phyloP scores from a whole-genome alignment of 2,888 invertebrate genomes.

The Mythimna lalbum region DNA sequence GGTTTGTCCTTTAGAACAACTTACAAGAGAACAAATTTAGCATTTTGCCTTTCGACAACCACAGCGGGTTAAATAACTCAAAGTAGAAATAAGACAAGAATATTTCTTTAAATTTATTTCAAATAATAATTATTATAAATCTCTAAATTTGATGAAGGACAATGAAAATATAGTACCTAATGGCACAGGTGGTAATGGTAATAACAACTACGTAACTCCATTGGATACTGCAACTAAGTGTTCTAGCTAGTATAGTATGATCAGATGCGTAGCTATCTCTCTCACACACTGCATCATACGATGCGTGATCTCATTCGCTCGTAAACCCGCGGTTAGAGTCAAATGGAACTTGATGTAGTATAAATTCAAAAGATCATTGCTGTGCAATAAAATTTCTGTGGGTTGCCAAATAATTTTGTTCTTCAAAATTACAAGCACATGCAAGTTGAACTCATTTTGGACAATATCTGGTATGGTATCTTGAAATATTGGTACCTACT shows the following conservation, averaged over 20 bases:
- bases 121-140: not conserved
- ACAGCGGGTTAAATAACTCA: not conserved
- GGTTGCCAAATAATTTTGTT: constrained; percentile 19
- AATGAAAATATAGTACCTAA: not conserved
- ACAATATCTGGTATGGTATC: not conserved
- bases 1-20: not conserved
- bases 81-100: not conserved
- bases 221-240: not conserved
- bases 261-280: constrained; percentile 39
- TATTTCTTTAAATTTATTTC: not conserved
- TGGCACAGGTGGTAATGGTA: not conserved
- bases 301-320: constrained; percentile 52
- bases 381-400: constrained; percentile 6
- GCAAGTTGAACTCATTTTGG: constrained; percentile 6
- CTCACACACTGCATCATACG: constrained; percentile 23
- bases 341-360: constrained; percentile 28
- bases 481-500: not conserved
- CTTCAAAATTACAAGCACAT: constrained; percentile 3
- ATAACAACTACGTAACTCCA: not conserved
- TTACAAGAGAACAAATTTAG: not conserved
- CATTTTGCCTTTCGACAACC: not conserved
- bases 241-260: not conserved
- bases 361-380: constrained; percentile 9
- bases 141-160: no score
- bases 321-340: constrained; percentile 35